Conservation (phyloP, 2,888 invertebrate genomes). For the Xanthia togata region DNA sequence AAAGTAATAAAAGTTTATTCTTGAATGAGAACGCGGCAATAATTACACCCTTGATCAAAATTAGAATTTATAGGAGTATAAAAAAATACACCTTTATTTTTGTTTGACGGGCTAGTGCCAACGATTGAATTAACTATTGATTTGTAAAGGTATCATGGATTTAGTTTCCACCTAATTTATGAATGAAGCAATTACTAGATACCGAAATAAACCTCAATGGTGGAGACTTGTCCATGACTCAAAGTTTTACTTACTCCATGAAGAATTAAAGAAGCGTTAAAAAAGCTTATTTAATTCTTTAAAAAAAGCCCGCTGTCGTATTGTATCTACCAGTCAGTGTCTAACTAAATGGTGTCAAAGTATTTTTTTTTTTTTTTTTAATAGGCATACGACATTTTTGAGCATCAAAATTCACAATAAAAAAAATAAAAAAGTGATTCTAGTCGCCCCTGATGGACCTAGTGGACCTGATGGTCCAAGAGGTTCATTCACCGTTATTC, state of each 20-base stretch:
- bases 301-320: not conserved
- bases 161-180: constrained; percentile 32
- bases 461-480: not conserved
- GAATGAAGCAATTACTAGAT: constrained; percentile 22
- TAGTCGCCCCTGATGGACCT: too few relatives aligned
- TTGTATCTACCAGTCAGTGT: not conserved
- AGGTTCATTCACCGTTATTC: not conserved
- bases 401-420: too few relatives aligned
- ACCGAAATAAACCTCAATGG: constrained; percentile 12
- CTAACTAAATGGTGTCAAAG: not conserved
- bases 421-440: too few relatives aligned
- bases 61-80: not conserved
- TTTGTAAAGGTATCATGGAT: constrained; percentile 12
- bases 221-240: not conserved
- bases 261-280: not conserved
- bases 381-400: too few relatives aligned
- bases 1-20: constrained; percentile 23
- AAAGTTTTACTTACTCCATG: not conserved
- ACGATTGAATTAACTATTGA: constrained; percentile 23
- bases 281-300: too few relatives aligned
- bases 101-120: constrained; percentile 1
- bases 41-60: constrained; percentile 16
- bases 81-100: not conserved
- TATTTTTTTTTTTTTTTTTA: too few relatives aligned
- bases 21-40: not conserved